Evolutionary conservation across 2,797 vertebrate species (phyloP), one percentile per base, ranked within the genome.

Genomic region (Crenichthys baileyi): DNA sequence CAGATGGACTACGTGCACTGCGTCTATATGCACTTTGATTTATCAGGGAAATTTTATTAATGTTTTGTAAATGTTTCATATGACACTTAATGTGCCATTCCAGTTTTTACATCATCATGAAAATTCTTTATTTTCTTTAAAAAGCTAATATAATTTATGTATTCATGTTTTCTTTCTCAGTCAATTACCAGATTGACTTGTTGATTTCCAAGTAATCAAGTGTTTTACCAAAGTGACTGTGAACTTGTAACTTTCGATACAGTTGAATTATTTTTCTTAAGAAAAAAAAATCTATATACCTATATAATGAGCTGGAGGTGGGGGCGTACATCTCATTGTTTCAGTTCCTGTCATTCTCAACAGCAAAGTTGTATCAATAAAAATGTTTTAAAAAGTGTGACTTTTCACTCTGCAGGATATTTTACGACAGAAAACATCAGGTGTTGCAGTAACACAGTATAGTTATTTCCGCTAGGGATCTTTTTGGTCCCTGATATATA

Each of bases 21-120:
- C 96, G 96, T 98, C 96, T 97, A 97, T 97, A 97, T 98, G 97
- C 98, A 99, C 98, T 98, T 97, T 98, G 97, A 96, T 97, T 98
- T 98, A 97, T 99, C 98, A 99, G 98, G 98, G 98, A 99, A 97
- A 97, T 97, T 99, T 98, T 98, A 97, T 97, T 98, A 97, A 97
- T 97, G 97, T 98, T 99, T 99, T 98, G 96, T 98, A 98, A 98
- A 98, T 98, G 97, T 96, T 97, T 97, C 97, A 97, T 97, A 97
- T 96, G 96, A 95, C 97, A 97, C 96, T 97, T 95, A 96, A 95
- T 90, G 95, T 98, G 97, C 97, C 96, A 97, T 97, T 97, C 96
- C 96, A 91, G 94, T 98, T 97, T 97, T 97, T 97, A 97, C 96
- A 97, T 96, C 92, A 93, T 95, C 95, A 95, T 95, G 92, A 90